phyloP scores from a whole-genome alignment of 2,113 vertebrate genomes.

The Lepus europaeus region DNA sequence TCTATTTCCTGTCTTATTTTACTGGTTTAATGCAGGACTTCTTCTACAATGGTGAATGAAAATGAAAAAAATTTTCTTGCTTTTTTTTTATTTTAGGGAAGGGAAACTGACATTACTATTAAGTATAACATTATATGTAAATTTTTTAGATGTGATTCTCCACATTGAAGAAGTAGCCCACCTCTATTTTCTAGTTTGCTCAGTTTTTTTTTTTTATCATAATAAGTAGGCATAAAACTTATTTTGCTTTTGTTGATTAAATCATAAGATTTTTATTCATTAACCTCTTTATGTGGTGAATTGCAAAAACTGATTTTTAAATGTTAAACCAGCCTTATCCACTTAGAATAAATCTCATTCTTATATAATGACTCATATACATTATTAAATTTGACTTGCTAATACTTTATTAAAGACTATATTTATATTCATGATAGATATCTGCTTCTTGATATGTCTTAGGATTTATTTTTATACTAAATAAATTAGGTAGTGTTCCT shows the following conservation, averaged over 20 bases:
- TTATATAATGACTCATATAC: background rate
- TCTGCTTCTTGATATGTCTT: background rate
- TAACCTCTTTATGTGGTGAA: background rate
- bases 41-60: background rate
- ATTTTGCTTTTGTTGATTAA: background rate
- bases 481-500: background rate
- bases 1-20: conserved; percentile 21
- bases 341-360: background rate
- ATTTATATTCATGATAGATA: background rate
- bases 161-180: background rate
- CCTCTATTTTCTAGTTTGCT: background rate
- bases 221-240: background rate
- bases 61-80: background rate
- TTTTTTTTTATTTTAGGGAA: background rate
- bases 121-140: background rate
- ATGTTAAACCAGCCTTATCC: background rate
- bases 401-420: background rate
- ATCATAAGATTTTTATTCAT: background rate
- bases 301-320: background rate
- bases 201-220: conserved; percentile 4
- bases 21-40: background rate
- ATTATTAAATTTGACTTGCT: background rate
- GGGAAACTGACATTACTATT: background rate
- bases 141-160: background rate
- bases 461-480: background rate